Conservation (phyloP, 2,888 invertebrate species). For the Polydrusus cervinus region DNA sequence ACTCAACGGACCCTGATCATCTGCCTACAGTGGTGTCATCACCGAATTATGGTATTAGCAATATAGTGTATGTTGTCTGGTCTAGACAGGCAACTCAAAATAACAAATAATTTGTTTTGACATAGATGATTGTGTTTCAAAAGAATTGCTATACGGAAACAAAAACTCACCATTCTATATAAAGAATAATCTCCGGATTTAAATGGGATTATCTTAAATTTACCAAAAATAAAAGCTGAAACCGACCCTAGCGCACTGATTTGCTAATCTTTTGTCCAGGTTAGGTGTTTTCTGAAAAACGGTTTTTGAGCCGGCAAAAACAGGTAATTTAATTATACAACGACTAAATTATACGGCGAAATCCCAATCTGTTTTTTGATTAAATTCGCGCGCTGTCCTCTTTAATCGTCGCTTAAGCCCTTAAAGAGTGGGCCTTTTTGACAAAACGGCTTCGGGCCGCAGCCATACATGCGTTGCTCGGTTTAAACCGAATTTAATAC, state of each 20-base stretch:
- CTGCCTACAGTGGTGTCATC: no score
- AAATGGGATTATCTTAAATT: not conserved
- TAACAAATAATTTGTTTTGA: no score
- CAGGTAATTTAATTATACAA: conserved; percentile 46
- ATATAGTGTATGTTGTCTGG: no score
- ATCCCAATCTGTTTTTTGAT: conserved; percentile 50
- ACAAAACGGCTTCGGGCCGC: conserved; percentile 35
- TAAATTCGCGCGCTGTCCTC: conserved; percentile 40
- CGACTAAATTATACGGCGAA: conserved; percentile 40
- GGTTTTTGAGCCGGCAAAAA: conserved; percentile 26
- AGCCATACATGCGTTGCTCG: conserved; percentile 41
- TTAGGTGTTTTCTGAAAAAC: conserved; percentile 33
- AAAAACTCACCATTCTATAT: no score
- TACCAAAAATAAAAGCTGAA: conserved; percentile 11
- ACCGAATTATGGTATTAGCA: no score
- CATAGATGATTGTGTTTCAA: no score
- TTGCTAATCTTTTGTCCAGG: conserved; percentile 26
- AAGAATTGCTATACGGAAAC: no score
- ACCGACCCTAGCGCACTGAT: conserved; percentile 8
- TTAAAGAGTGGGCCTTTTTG: conserved; percentile 33
- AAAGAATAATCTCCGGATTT: not conserved
- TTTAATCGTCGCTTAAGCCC: conserved; percentile 46
- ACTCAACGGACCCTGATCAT: no score
- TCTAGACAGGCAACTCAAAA: no score
- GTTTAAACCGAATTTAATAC: conserved; percentile 50